Percentiles rank a stretch among this genome's conserved stretches.
Conservation (phyloP, 1,140 invertebrate species). For the Papilio machaon region DNA sequence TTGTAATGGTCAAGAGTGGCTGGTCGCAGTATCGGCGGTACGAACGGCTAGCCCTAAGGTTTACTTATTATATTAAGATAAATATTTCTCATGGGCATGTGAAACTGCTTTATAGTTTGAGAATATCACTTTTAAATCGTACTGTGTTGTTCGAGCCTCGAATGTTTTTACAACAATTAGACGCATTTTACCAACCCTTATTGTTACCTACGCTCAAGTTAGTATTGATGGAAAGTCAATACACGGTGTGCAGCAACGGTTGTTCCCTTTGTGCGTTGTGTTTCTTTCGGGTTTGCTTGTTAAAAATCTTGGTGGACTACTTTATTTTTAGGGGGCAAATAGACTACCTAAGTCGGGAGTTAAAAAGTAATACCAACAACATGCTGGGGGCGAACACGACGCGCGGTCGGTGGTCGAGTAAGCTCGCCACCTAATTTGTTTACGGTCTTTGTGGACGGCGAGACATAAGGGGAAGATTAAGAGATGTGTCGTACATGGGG, state of each 20-base stretch:
- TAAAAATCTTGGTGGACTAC: slow-evolving; percentile 76
- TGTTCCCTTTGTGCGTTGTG: slow-evolving; percentile 52
- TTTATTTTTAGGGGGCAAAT: slow-evolving; percentile 76
- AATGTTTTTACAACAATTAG: slow-evolving; percentile 81
- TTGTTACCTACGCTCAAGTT: slow-evolving; percentile 59
- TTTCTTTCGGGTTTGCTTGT: slow-evolving; percentile 75
- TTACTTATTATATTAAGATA: slow-evolving; percentile 82
- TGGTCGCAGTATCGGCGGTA: slow-evolving; percentile 48
- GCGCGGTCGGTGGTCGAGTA: slow-evolving; percentile 53
- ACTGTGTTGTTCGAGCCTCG: slow-evolving; percentile 69
- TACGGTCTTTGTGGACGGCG: slow-evolving; percentile 37
- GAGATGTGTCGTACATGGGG: slow-evolving; percentile 40
- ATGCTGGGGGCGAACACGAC: slow-evolving; percentile 39
- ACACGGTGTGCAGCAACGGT: slow-evolving; percentile 48
- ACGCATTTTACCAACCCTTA: slow-evolving; percentile 72
- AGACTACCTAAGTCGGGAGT: slow-evolving; percentile 66
- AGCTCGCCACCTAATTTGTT: slow-evolving; percentile 58
- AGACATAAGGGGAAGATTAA: slow-evolving; percentile 43
- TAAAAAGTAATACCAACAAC: slow-evolving; percentile 66
- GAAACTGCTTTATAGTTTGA: slow-evolving; percentile 80
- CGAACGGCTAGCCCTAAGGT: slow-evolving; percentile 66
- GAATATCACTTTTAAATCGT: slow-evolving; percentile 80
- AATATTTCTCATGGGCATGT: slow-evolving; percentile 80
- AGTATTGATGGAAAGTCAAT: slow-evolving; percentile 67
- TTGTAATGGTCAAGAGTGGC: slow-evolving; percentile 57